Evolutionary conservation across 2,113 vertebrate genomes (phyloP).

Genomic region (Loxodonta africana): DNA sequence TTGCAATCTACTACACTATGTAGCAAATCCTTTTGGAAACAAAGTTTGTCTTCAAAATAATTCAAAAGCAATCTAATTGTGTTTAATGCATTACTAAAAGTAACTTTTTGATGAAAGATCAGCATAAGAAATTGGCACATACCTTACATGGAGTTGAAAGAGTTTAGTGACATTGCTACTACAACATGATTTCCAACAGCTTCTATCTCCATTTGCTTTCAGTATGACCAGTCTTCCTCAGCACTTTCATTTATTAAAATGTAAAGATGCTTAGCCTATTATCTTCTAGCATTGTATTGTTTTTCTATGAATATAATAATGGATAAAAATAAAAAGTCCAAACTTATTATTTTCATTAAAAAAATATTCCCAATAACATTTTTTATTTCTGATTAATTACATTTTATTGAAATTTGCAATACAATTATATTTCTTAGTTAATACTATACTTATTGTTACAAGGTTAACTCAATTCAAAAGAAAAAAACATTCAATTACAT

Average conservation of each 20-base stretch:
- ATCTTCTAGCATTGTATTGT: no score
- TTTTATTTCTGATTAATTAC: not conserved
- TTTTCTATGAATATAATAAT: not conserved
- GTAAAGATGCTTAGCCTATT: not conserved
- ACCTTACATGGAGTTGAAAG: no score
- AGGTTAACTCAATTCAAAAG: no score
- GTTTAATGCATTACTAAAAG: no score
- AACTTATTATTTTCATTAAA: not conserved
- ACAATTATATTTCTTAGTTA: not conserved
- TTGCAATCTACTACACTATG: no score
- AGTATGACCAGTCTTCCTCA: not conserved
- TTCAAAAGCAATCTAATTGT: no score
- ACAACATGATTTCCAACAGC: not conserved
- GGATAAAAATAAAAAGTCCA: not conserved
- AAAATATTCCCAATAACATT: not conserved
- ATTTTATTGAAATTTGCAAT: not conserved
- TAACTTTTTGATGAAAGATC: no score
- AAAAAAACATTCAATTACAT: no score
- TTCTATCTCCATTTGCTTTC: not conserved
- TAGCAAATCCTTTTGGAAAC: no score
- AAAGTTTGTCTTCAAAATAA: no score
- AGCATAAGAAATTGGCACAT: no score
- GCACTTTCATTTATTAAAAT: not conserved
- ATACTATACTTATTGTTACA: no score
- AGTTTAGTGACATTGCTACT: not conserved